phyloP scores from a whole-genome alignment of 2,113 vertebrate genomes.

The Oryzias celebensis region DNA sequence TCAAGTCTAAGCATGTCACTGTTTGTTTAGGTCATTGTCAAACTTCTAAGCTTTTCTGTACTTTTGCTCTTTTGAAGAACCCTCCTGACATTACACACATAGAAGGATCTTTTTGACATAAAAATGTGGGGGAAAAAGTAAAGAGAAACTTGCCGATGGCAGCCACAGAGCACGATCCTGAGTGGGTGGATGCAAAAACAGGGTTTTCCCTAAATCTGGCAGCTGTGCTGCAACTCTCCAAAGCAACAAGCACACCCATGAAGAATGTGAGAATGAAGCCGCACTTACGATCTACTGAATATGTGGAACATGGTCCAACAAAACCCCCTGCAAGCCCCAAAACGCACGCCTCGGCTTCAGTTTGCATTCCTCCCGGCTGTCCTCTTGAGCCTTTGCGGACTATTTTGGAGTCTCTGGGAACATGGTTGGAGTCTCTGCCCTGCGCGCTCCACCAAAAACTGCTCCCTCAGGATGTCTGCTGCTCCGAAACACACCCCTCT shows the following conservation, averaged over 20 bases:
- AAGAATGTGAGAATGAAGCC: constrained; percentile 26
- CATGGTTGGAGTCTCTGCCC: constrained; percentile 60
- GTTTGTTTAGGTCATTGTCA: constrained; percentile 6
- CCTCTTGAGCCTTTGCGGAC: constrained; percentile 47
- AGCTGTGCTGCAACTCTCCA: constrained; percentile 39
- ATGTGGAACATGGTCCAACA: constrained; percentile 73
- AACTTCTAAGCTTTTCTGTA: constrained; percentile 10
- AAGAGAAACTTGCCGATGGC: not conserved
- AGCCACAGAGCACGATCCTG: constrained; percentile 7
- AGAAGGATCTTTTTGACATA: not conserved
- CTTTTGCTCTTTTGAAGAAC: constrained; percentile 10
- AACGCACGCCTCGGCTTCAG: constrained; percentile 38
- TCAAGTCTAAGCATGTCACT: constrained; percentile 63
- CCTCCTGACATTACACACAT: not conserved
- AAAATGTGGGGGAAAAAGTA: not conserved
- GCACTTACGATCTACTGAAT: constrained; percentile 73
- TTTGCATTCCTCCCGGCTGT: constrained; percentile 63
- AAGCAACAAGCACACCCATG: constrained; percentile 10
- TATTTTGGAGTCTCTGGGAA: constrained; percentile 67
- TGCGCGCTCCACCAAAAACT: constrained; percentile 66
- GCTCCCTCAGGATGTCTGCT: constrained; percentile 71
- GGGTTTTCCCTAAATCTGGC: constrained; percentile 41
- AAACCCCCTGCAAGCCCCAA: constrained; percentile 34
- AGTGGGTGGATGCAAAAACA: constrained; percentile 39
- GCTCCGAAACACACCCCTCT: constrained; percentile 79